phyloP scores from a whole-genome alignment of 2,113 vertebrate species.

The Petrocephalus zakoni region DNA sequence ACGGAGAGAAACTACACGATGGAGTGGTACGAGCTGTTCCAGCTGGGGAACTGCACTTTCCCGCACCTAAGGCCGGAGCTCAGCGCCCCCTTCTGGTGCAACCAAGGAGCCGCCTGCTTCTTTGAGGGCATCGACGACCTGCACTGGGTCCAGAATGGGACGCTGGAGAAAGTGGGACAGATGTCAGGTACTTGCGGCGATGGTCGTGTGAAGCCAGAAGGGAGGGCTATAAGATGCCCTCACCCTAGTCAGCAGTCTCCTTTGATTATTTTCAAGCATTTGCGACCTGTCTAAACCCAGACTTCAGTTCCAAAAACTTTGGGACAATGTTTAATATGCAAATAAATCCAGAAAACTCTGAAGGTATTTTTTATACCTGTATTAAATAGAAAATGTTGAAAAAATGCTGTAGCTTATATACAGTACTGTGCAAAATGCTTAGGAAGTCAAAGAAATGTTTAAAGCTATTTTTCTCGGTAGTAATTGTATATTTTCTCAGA shows the following conservation, averaged over 20 bases:
- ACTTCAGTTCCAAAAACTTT: background rate
- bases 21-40: conserved; percentile 98
- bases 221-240: background rate
- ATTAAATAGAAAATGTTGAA: background rate
- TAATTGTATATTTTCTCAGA: too few relatives aligned
- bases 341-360: background rate
- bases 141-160: conserved; percentile 93
- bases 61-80: conserved; percentile 75
- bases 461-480: too few relatives aligned
- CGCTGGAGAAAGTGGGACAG: conserved; percentile 75
- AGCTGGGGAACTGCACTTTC: conserved; percentile 96
- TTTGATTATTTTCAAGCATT: background rate
- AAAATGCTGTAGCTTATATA: background rate
- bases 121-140: conserved; percentile 84
- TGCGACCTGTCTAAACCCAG: background rate
- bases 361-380: background rate
- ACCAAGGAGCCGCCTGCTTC: conserved; percentile 97
- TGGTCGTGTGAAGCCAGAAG: background rate
- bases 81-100: conserved; percentile 87
- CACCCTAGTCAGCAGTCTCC: background rate
- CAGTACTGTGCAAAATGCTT: too few relatives aligned
- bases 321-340: background rate
- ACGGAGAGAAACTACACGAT: conserved; percentile 82
- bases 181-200: conserved; percentile 69
- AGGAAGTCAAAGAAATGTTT: too few relatives aligned